These are phyloP conservation scores for Gymnodraco acuticeps DNA, from an alignment of 2,797 vertebrate genomes.

Conservation along the genomic window DNA sequence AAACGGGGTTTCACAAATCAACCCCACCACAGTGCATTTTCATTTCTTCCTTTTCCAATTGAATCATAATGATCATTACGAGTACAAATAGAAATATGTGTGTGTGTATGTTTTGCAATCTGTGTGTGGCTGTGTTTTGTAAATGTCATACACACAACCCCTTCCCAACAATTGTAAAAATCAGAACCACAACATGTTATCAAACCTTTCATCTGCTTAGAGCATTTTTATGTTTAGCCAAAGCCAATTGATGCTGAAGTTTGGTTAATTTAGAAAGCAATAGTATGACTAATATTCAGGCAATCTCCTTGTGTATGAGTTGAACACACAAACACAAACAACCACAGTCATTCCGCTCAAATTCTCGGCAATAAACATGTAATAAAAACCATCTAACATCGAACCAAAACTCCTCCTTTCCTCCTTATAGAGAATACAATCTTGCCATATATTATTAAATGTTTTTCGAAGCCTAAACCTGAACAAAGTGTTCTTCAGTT, in stretches of 20 bases:
- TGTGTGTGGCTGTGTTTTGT: slow-evolving; percentile 18
- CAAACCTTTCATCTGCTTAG: slow-evolving; percentile 32
- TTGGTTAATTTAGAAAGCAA: slow-evolving; percentile 76
- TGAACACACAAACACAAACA: slow-evolving; percentile 11
- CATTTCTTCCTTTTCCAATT: slow-evolving; percentile 61
- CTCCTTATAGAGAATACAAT: slow-evolving; percentile 20
- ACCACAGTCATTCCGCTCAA: slow-evolving; percentile 50
- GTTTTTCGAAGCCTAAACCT: slow-evolving; percentile 27
- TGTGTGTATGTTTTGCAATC: slow-evolving; percentile 15
- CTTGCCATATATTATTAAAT: slow-evolving; percentile 15
- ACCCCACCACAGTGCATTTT: slow-evolving; percentile 77
- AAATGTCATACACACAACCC: slow-evolving; percentile 8
- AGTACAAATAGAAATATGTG: slow-evolving; percentile 35
- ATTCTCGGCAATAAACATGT: slow-evolving; percentile 75
- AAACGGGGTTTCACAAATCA: slow-evolving; percentile 86
- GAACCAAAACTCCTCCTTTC: slow-evolving; percentile 67
- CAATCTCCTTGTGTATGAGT: slow-evolving; percentile 40
- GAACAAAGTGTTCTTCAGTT: slow-evolving; percentile 1
- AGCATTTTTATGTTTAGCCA: slow-evolving; percentile 41
- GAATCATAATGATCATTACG: slow-evolving; percentile 46
- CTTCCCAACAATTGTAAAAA: slow-evolving; percentile 33
- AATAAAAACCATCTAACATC: slow-evolving; percentile 53
- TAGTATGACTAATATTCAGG: slow-evolving; percentile 65
- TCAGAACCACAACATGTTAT: slow-evolving; percentile 44
- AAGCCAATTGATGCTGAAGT: slow-evolving; percentile 55